Evolutionary conservation across 1,140 invertebrate species (phyloP), one percentile per base, ranked within the genome.

Genomic region (Thrips palmi): DNA sequence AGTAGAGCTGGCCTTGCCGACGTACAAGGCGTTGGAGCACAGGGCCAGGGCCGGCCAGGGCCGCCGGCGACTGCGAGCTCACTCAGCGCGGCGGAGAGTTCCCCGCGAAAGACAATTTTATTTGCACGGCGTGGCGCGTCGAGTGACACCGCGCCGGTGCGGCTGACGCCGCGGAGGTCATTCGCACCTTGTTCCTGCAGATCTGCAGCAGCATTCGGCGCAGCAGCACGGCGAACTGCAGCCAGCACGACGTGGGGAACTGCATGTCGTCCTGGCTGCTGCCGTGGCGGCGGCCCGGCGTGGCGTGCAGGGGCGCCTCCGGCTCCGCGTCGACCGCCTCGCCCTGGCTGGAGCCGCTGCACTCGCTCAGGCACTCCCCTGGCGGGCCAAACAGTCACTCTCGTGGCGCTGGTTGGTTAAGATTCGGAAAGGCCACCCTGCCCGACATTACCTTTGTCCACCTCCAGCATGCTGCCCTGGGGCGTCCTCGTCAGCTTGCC

Each of bases 181-280:
- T n/a, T n/a, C n/a, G n/a, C n/a, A 52, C 52, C 46, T 46, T 55
- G 35, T 57, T 59, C 47, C 58, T 52, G 8, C 41, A 39, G 6
- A 49, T 47, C 42, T 60, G 58, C 4, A 54, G 43, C 6, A 53
- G 27, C 52, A 58, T 58, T 32, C 56, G 37, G 5, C 40, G 24
- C 20, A 55, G 49, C 6, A 60, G 39, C 6, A 52, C 48, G 22
- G 40, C 46, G 35, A 60, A 58, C 40, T 60, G 57, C 0, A 39
- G 42, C 48, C 54, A 58, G 31, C 40, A 40, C 6, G 53, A 52
- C 3, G 47, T 51, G 1, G 50, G 42, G 31, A 47, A 48, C 17
- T 49, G 40, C 6, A 27, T 25, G 32, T 46, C 46, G 27, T 10
- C 15, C 18, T 29, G 14, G n/a, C 32, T 40, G 5, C 32, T 23